Evolutionary conservation across 2,113 vertebrate genomes (phyloP), one percentile per base, ranked within the genome.

Genomic region (Panthera leo): DNA sequence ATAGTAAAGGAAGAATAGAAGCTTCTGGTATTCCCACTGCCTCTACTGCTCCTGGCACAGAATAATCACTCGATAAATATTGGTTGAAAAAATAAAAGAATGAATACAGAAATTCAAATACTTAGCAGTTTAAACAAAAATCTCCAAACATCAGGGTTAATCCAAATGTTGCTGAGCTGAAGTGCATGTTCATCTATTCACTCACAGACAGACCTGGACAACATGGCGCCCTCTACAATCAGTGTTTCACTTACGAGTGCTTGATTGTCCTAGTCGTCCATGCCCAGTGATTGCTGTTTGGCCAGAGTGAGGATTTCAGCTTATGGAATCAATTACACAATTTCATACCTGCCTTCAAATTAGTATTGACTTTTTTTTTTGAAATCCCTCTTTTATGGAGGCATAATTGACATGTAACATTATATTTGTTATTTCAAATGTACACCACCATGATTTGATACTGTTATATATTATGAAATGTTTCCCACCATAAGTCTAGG

Each of bases 21-120:
- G 12, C 36, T 29, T 39, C 12, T 5, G 2, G 51, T 5, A 25
- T 53, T 21, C 0, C 0, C 13, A 31, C 36, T n/a, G 18, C 21
- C 29, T 61, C 48, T 14, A n/a, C 3, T 53, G 5, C 8, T 88
- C 2, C 48, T 51, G 13, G 23, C 27, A 55, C 7, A 83, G 39
- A 94, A n/a, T 42, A 39, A 71, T 25, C 42, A 55, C 39, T 70
- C 55, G 15, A 48, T 48, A 9, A 89, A 34, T 58, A 70, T 18
- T 83, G 75, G 36, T 36, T 55, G 31, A 82, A 92, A 92, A 34
- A 53, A 68, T 27, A 42, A 53, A 23, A 23, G 23, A 67, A 68
- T 36, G 48, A 78, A 63, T 63, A 63, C 34, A 29, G 23, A 67
- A 45, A 83, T 94, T 25, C 45, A 87, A 89, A 83, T 53, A 70